Evolutionary conservation across 2,888 invertebrate species (phyloP).

Genomic region (Ophioninae sp.): DNA sequence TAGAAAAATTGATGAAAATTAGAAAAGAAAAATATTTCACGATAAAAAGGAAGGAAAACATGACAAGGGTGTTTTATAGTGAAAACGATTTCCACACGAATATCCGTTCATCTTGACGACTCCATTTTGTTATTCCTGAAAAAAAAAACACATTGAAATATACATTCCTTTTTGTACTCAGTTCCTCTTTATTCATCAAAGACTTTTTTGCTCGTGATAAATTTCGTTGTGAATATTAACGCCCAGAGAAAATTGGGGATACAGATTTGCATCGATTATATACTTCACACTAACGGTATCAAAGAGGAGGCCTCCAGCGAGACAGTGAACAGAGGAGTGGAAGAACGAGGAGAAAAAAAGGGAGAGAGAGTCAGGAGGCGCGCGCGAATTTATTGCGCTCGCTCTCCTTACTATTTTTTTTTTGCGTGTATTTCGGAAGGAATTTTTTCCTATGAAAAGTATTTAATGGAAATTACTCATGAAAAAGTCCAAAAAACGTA

Average conservation of each 20-base stretch:
- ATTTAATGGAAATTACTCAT: no score
- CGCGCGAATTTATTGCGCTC: not conserved
- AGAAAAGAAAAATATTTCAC: no score
- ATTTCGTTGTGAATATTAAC: conserved; percentile 3
- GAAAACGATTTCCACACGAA: not conserved
- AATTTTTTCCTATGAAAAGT: no score
- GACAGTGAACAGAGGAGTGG: not conserved
- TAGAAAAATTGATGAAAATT: no score
- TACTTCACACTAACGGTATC: conserved; percentile 45
- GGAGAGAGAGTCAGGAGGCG: no score
- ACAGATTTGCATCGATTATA: conserved; percentile 4
- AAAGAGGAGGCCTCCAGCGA: not conserved
- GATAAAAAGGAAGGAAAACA: no score
- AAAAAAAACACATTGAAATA: not conserved
- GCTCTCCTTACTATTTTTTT: not conserved
- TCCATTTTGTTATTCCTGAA: not conserved
- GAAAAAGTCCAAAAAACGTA: no score
- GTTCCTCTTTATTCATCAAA: not conserved
- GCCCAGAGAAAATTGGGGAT: conserved; percentile 9
- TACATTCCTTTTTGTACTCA: not conserved
- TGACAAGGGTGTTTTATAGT: no score
- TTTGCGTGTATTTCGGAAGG: not conserved
- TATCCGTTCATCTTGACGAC: not conserved
- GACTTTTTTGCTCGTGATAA: not conserved
- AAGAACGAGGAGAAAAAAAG: conserved; percentile 6